A percentile compares a stretch with the other conserved stretches of the same genome.
Conservation (phyloP, 2,888 invertebrate species). For the Pycnomerus fuliginosus region DNA sequence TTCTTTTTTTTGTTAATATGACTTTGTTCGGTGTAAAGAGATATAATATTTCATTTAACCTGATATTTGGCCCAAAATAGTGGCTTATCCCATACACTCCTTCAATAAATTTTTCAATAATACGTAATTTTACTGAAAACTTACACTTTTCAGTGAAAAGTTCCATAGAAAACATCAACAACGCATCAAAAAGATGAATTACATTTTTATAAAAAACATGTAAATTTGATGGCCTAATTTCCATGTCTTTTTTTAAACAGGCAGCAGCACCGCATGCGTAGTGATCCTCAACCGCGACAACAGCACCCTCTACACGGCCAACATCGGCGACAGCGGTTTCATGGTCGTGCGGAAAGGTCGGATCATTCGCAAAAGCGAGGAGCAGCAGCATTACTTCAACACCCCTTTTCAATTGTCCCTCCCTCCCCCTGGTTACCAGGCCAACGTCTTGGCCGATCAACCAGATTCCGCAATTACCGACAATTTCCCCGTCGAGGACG, state of each 20-base stretch:
- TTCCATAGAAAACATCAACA: too few relatives aligned
- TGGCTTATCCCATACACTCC: too few relatives aligned
- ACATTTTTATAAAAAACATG: background rate
- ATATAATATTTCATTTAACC: too few relatives aligned
- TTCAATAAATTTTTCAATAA: too few relatives aligned
- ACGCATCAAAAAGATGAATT: background rate
- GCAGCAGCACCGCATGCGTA: constrained; percentile 97
- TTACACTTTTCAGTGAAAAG: too few relatives aligned
- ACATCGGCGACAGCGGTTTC: constrained; percentile 98
- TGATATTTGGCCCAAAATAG: too few relatives aligned
- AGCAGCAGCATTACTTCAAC: constrained; percentile 98
- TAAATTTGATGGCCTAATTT: background rate
- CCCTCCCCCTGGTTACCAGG: constrained; percentile 87
- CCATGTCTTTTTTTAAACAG: constrained; percentile 54
- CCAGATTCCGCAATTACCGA: constrained; percentile 90
- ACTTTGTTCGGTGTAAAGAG: too few relatives aligned
- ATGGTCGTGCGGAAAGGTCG: constrained; percentile 85
- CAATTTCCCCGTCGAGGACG: constrained; percentile 85
- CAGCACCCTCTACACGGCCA: constrained; percentile 89
- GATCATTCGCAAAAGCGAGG: constrained; percentile 89
- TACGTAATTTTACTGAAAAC: too few relatives aligned
- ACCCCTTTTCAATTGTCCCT: constrained; percentile 96
- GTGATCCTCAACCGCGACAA: constrained; percentile 89
- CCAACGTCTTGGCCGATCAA: constrained; percentile 87
- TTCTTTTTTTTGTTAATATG: too few relatives aligned